phyloP scores from a whole-genome alignment of 2,113 vertebrate species.

The Cacatua alba region DNA sequence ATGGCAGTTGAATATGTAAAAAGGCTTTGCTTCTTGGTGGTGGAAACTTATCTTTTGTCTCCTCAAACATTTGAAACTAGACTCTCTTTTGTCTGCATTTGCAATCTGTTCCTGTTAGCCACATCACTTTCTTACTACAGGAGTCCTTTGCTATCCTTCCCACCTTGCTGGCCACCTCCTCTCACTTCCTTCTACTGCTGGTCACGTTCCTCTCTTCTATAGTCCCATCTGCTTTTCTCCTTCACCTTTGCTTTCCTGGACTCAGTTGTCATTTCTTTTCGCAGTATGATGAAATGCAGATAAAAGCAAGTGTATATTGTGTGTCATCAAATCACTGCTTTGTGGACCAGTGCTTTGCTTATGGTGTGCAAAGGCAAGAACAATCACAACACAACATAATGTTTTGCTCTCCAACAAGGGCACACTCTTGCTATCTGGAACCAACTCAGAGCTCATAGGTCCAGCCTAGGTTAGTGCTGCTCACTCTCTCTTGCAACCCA shows the following conservation, averaged over 20 bases:
- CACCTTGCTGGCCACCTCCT: neutral
- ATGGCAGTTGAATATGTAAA: neutral
- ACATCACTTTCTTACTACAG: rapidly evolving
- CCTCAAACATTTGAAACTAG: neutral
- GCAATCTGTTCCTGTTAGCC: neutral
- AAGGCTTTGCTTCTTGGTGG: neutral
- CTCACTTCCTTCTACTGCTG: neutral
- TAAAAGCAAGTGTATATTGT: neutral
- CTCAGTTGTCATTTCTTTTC: neutral
- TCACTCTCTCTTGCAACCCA: neutral
- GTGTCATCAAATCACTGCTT: neutral
- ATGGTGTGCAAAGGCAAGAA: neutral
- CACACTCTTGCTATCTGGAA: neutral
- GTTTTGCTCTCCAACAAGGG: neutral
- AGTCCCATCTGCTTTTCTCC: neutral
- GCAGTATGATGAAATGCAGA: neutral
- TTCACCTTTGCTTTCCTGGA: neutral
- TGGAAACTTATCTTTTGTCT: neutral
- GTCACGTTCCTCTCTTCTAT: neutral
- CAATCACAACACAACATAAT: neutral
- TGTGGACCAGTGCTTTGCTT: neutral
- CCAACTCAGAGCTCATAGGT: neutral
- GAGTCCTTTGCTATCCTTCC: neutral
- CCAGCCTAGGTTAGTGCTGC: neutral
- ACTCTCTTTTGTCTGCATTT: neutral